A percentile compares a stretch with the other conserved stretches of the same genome.
Conservation (phyloP, 1,140 invertebrate species). For the Anoplophora glabripennis region DNA sequence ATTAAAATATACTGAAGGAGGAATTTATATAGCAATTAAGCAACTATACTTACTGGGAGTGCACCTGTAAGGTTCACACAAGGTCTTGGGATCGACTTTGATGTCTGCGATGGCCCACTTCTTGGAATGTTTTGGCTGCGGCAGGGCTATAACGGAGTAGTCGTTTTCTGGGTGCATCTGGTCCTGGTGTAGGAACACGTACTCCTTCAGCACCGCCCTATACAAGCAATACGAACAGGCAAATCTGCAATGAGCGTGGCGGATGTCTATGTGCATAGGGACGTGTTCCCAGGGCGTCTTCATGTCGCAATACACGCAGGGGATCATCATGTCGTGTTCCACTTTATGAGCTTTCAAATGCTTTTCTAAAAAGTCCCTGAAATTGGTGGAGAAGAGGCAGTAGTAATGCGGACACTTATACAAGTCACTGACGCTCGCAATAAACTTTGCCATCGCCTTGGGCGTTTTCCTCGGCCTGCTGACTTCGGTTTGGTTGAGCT, state of each 20-base stretch:
- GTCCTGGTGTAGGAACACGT: constrained; percentile 56
- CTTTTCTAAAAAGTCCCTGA: constrained; percentile 41
- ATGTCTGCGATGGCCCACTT: constrained; percentile 19
- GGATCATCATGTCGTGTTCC: constrained; percentile 23
- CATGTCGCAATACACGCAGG: constrained; percentile 44
- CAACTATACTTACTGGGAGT: constrained; percentile 5
- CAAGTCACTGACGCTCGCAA: constrained; percentile 35
- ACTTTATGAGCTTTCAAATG: constrained; percentile 50
- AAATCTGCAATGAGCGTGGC: constrained; percentile 54
- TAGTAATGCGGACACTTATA: constrained; percentile 59
- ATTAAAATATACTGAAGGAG: neutral
- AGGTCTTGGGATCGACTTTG: constrained; percentile 17
- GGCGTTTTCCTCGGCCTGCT: constrained; percentile 23
- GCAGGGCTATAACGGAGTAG: constrained; percentile 17
- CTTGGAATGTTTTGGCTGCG: constrained; percentile 3
- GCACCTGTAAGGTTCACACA: constrained; percentile 26
- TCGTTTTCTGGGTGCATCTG: constrained; percentile 24
- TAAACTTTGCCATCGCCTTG: constrained; percentile 29
- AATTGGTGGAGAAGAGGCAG: constrained; percentile 54
- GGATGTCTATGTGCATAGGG: constrained; percentile 39
- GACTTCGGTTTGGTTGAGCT: constrained; percentile 22
- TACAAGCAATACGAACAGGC: constrained; percentile 62
- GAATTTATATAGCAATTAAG: no score
- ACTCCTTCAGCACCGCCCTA: constrained; percentile 51
- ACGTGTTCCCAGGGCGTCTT: constrained; percentile 33